Evolutionary conservation across 2,113 vertebrate genomes (phyloP).

Genomic region (Rhodinocichla rosea): DNA sequence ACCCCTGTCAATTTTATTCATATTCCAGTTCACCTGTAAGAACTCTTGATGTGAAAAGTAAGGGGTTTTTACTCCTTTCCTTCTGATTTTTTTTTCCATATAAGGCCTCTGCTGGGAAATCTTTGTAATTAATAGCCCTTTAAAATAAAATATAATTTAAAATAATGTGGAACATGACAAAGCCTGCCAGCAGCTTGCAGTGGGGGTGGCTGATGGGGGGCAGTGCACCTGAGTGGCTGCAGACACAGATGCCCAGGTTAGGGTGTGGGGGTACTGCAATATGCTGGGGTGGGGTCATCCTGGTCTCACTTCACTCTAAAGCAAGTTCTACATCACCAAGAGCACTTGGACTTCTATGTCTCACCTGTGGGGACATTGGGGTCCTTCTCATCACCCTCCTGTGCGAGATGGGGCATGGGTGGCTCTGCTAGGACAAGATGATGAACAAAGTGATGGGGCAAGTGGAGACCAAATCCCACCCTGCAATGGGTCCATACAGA

Average conservation of each 20-base stretch:
- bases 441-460: not conserved
- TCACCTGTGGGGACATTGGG: accelerated
- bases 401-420: accelerated
- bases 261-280: too few species aligned
- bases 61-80: not conserved
- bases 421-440: not conserved
- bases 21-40: not conserved
- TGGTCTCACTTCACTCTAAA: not conserved
- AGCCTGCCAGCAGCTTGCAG: not conserved
- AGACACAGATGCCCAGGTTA: accelerated
- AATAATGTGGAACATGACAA: not conserved
- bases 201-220: not conserved
- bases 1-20: not conserved
- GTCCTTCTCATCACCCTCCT: accelerated
- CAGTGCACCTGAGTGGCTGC: not conserved
- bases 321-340: not conserved
- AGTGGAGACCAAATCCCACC: not conserved
- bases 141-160: constrained; percentile 54
- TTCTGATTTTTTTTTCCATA: not conserved
- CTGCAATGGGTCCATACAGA: accelerated
- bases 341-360: not conserved
- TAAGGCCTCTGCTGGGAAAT: constrained; percentile 8
- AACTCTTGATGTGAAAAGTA: not conserved
- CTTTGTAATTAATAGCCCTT: constrained; percentile 50
- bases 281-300: not conserved